A percentile compares a stretch with the other conserved stretches of the same genome.
phyloP scores from a whole-genome alignment of 2,797 vertebrate genomes.

The Hoplostethus mediterraneus region DNA sequence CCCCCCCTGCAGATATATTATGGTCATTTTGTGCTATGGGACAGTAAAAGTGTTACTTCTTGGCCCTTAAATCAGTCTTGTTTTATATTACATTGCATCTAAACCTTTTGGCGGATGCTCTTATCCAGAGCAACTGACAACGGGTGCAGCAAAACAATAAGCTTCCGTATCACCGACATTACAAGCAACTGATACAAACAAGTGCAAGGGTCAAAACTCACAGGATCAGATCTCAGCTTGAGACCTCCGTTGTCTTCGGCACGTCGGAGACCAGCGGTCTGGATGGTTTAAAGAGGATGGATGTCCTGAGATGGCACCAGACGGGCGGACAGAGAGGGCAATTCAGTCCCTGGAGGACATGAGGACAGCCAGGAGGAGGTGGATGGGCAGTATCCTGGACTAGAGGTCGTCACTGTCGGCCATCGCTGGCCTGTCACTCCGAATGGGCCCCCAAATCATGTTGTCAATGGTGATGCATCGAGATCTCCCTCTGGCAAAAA shows the following conservation, averaged over 20 bases:
- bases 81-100: too few relatives aligned
- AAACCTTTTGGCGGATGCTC: too few relatives aligned
- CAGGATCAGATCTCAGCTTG: constrained; percentile 12
- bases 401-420: constrained; percentile 61
- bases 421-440: constrained; percentile 63
- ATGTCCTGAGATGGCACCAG: constrained; percentile 56
- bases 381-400: constrained; percentile 56
- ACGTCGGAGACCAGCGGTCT: constrained; percentile 46
- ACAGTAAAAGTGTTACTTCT: too few relatives aligned
- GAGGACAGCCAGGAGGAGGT: constrained; percentile 43
- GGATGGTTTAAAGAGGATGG: constrained; percentile 63
- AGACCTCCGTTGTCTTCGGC: constrained; percentile 39
- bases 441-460: constrained; percentile 77
- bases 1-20: too few relatives aligned
- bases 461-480: constrained; percentile 84
- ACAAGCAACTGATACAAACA: not conserved
- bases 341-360: constrained; percentile 63
- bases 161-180: not conserved
- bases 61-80: too few relatives aligned
- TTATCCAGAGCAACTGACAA: too few relatives aligned
- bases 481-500: constrained; percentile 76
- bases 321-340: constrained; percentile 56
- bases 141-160: too few relatives aligned
- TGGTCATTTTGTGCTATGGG: too few relatives aligned
- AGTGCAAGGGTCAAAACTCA: too few relatives aligned